These are phyloP conservation scores for Parochlus steinenii DNA, from an alignment of 2,888 invertebrate genomes.

Conservation along the genomic window DNA sequence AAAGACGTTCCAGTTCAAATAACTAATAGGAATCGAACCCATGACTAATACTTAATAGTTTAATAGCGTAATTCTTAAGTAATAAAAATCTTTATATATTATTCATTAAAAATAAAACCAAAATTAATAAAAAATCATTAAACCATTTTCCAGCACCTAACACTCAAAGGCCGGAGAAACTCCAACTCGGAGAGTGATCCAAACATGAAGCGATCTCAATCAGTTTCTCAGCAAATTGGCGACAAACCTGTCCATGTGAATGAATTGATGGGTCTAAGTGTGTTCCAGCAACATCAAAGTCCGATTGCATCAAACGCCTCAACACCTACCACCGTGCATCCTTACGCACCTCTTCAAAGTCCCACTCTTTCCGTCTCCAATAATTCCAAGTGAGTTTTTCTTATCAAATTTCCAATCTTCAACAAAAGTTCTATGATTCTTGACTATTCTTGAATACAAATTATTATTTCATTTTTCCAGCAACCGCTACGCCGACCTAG, in stretches of 20 bases:
- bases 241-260: constrained; percentile 49
- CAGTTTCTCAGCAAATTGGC: constrained; percentile 57
- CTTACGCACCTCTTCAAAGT: constrained; percentile 67
- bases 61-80: no score
- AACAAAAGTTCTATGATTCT: not conserved
- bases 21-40: constrained; percentile 32
- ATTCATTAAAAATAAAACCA: no score
- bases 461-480: constrained; percentile 3
- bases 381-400: constrained; percentile 39
- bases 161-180: constrained; percentile 41
- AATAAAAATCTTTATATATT: no score
- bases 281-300: constrained; percentile 43
- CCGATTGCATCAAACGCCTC: constrained; percentile 60
- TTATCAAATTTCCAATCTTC: not conserved
- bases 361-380: constrained; percentile 51
- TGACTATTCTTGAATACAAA: not conserved
- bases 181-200: constrained; percentile 41
- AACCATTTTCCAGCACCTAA: no score
- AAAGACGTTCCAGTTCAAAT: constrained; percentile 17
- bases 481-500: constrained; percentile 42
- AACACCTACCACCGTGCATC: constrained; percentile 43
- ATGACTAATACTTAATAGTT: no score
- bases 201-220: constrained; percentile 52
- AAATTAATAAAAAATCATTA: no score
- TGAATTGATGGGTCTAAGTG: constrained; percentile 61